Percentiles rank a stretch among this genome's conserved stretches.
Conservation (phyloP, 2,888 invertebrate species). For the Synergus itoensis region DNA sequence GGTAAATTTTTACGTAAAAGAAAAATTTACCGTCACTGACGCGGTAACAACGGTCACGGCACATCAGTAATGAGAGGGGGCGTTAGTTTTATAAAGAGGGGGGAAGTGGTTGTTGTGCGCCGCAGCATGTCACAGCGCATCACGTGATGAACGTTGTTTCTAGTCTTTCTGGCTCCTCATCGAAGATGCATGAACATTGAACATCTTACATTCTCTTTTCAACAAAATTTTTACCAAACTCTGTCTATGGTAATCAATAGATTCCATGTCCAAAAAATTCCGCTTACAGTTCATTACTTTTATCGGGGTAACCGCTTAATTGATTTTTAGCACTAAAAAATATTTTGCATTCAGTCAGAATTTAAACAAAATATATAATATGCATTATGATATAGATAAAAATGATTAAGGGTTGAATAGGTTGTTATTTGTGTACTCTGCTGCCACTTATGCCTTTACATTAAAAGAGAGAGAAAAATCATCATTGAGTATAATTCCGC, state of each 20-base stretch:
- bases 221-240: neutral
- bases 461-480: neutral
- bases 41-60: too few species aligned
- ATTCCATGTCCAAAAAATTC: too few species aligned
- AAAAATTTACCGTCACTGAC: too few species aligned
- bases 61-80: slow-evolving; percentile 11
- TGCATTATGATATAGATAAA: neutral
- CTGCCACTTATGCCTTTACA: neutral
- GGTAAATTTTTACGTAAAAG: too few species aligned
- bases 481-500: neutral
- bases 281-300: neutral
- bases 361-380: neutral
- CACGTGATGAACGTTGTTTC: neutral
- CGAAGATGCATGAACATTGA: neutral
- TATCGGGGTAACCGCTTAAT: neutral
- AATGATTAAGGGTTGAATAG: neutral
- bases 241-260: neutral
- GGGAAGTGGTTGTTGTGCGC: slow-evolving; percentile 11
- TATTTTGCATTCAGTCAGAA: neutral
- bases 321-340: neutral
- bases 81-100: slow-evolving; percentile 3
- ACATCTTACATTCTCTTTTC: neutral
- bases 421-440: neutral
- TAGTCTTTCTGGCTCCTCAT: neutral
- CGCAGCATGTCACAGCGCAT: neutral